phyloP scores from a whole-genome alignment of 2,113 vertebrate genomes.

The Phycodurus eques region DNA sequence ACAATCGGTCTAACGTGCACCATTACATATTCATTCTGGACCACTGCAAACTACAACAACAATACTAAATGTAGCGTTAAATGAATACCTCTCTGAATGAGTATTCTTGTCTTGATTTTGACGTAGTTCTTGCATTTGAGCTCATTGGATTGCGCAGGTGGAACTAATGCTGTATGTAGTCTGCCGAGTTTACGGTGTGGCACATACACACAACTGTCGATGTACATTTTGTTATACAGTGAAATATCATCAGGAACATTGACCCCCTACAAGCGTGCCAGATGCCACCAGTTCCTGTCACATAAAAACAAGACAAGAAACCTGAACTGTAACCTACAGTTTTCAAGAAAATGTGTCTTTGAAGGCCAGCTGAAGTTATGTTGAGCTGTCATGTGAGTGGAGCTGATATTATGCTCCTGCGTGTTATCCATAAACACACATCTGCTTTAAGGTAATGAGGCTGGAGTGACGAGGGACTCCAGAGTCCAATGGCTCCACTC shows the following conservation, averaged over 20 bases:
- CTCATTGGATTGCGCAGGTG: too few relatives aligned
- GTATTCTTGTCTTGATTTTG: neutral
- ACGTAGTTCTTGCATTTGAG: neutral
- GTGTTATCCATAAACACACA: neutral
- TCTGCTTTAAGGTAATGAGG: neutral
- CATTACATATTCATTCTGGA: neutral
- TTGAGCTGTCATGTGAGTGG: neutral
- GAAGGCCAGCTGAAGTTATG: neutral
- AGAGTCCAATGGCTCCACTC: slow-evolving; percentile 56
- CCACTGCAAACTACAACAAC: neutral
- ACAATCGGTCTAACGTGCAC: too few relatives aligned
- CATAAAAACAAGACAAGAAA: slow-evolving; percentile 38
- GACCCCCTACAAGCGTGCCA: slow-evolving; percentile 43
- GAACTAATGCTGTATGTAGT: too few relatives aligned
- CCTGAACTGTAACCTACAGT: neutral
- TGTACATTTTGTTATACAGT: slow-evolving; percentile 1
- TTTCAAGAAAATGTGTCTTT: neutral
- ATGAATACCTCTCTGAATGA: neutral
- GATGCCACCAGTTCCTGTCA: slow-evolving; percentile 46
- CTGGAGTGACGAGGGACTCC: slow-evolving; percentile 40
- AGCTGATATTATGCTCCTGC: neutral
- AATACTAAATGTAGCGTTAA: too few relatives aligned
- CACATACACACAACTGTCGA: neutral
- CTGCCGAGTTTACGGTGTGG: neutral
- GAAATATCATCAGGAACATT: slow-evolving; percentile 6